Conservation (phyloP, 2,797 vertebrate species). For the Mormyrus hasselquistii region DNA sequence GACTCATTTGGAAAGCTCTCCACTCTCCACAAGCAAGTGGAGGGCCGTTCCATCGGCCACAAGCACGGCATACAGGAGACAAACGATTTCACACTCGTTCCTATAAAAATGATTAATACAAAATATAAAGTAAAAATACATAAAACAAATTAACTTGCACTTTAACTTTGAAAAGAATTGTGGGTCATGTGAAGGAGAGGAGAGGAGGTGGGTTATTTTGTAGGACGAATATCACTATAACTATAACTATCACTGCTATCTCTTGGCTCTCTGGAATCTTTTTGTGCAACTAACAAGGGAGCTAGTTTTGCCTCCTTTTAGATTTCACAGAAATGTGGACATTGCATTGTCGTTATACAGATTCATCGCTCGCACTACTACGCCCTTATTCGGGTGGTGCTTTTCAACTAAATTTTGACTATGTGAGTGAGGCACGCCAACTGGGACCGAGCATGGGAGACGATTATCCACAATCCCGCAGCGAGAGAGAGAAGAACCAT, state of each 20-base stretch:
- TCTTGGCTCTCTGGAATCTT: background rate
- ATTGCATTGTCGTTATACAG: background rate
- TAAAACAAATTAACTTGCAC: background rate
- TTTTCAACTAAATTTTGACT: background rate
- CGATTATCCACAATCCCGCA: background rate
- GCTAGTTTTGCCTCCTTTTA: background rate
- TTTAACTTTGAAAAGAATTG: background rate
- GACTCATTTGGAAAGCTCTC: conserved; percentile 53
- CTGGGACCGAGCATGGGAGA: background rate
- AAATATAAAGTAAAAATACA: background rate
- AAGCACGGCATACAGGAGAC: conserved; percentile 52
- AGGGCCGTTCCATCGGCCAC: conserved; percentile 50
- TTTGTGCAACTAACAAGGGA: background rate
- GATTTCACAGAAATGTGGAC: background rate
- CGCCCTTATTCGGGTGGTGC: background rate
- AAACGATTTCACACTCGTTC: conserved; percentile 61
- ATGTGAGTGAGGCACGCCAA: background rate
- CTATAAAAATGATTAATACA: background rate
- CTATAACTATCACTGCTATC: background rate
- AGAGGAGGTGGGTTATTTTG: background rate
- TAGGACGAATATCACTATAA: background rate
- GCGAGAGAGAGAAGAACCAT: background rate
- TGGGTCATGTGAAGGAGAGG: background rate
- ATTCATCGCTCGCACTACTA: background rate
- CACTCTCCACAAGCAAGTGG: conserved; percentile 68